Conservation (phyloP, 2,113 vertebrate species). For the Sylvia atricapilla region DNA sequence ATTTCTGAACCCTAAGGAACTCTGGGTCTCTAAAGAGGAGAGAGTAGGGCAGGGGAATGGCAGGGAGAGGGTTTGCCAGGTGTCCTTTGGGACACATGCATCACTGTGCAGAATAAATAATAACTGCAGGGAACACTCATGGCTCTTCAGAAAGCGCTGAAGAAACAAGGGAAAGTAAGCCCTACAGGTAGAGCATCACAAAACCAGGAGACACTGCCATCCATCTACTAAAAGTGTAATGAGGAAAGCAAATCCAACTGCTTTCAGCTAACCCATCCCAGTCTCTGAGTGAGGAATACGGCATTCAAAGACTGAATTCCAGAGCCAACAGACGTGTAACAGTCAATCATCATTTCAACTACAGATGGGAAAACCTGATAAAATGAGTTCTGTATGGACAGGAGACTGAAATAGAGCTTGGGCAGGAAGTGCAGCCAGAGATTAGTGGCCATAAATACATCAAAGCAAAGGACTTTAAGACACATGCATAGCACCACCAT, state of each 20-base stretch:
- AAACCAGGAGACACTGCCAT: not conserved
- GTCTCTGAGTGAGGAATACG: not conserved
- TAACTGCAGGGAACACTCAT: not conserved
- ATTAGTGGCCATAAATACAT: conserved; percentile 51
- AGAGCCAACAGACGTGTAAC: conserved; percentile 21
- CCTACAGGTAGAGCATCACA: not conserved
- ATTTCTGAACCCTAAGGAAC: not conserved
- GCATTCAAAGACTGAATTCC: conserved; percentile 52
- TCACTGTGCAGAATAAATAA: not conserved
- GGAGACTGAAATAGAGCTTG: conserved; percentile 51
- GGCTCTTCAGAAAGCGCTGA: not conserved
- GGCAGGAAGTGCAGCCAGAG: conserved; percentile 25
- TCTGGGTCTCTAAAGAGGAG: not conserved
- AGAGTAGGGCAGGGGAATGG: too few relatives aligned
- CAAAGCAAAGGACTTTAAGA: conserved; percentile 31
- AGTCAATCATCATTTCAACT: conserved; percentile 25
- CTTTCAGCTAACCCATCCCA: not conserved
- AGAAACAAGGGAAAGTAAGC: not conserved
- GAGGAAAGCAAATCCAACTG: conserved; percentile 32
- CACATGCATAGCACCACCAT: not conserved
- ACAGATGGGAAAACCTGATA: conserved; percentile 58
- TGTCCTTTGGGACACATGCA: not conserved
- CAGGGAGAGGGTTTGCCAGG: not conserved
- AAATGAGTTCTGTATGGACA: conserved; percentile 40
- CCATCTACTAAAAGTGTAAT: not conserved